Evolutionary conservation across 2,113 vertebrate genomes (phyloP).

Genomic region (Prinia subflava): DNA sequence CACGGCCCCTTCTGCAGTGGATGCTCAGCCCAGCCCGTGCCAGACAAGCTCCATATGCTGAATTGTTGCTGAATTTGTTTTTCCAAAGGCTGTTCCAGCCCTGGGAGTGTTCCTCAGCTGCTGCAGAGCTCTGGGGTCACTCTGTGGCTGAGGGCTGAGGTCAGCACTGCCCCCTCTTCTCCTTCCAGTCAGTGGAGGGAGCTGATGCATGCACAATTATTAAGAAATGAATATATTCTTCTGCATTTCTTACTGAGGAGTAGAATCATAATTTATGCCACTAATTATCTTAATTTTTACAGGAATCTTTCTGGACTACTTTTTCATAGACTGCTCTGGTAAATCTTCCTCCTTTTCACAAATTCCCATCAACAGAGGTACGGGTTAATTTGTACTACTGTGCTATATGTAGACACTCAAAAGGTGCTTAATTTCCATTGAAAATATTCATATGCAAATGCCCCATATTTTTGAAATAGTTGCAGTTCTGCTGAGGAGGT

Average conservation of each 20-base stretch:
- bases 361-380: not conserved
- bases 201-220: not conserved
- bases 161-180: not conserved
- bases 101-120: not conserved
- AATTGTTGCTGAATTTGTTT: not conserved
- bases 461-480: not conserved
- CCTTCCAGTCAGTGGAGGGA: not conserved
- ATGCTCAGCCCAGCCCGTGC: not conserved
- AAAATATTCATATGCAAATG: slow-evolving; percentile 38
- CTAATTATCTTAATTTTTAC: not conserved
- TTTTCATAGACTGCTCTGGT: not conserved
- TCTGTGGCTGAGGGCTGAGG: not conserved
- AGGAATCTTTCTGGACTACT: not conserved
- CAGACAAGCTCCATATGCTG: not conserved
- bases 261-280: not conserved
- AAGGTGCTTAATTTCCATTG: slow-evolving; percentile 19
- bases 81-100: not conserved
- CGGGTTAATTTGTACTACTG: not conserved
- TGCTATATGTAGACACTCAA: not conserved
- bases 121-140: not conserved
- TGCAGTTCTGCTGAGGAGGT: slow-evolving; percentile 28
- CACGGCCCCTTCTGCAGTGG: not conserved
- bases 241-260: not conserved
- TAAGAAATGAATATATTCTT: not conserved
- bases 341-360: not conserved